These are phyloP conservation scores for Mus spicilegus DNA, from an alignment of 2,113 vertebrate genomes.

Conservation along the genomic window DNA sequence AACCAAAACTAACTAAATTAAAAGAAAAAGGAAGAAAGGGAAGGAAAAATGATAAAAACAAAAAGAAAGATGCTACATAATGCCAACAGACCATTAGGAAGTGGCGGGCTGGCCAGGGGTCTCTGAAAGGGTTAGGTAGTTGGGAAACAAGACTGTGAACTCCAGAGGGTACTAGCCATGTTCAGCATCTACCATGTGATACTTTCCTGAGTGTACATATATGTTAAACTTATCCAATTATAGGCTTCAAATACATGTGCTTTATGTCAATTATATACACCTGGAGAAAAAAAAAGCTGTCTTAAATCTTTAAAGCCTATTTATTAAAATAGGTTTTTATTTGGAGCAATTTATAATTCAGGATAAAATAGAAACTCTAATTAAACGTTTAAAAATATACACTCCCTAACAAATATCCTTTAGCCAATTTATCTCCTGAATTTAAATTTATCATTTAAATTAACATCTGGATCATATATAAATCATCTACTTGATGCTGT, in stretches of 20 bases:
- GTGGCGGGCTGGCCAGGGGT: neutral
- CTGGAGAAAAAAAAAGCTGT: too few species aligned
- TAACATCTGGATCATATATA: neutral
- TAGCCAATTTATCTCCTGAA: neutral
- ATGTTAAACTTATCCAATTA: neutral
- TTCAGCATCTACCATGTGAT: neutral
- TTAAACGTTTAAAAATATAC: neutral
- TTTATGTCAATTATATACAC: neutral
- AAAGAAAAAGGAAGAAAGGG: neutral
- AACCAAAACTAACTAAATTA: neutral
- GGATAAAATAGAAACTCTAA: neutral
- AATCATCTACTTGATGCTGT: neutral
- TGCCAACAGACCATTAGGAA: neutral
- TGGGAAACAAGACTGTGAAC: neutral
- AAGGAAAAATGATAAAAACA: neutral
- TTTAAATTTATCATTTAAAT: neutral
- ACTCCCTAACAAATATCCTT: conserved; percentile 3
- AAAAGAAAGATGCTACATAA: conserved; percentile 2
- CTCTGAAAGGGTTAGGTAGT: neutral
- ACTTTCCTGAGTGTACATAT: neutral
- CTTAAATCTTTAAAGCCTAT: neutral
- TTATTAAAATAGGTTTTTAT: conserved; percentile 4
- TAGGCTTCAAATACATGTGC: neutral
- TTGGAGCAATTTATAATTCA: neutral
- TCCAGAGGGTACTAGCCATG: neutral